These are phyloP conservation scores for Drosophila cardini DNA, from an alignment of 1,140 invertebrate genomes.

Conservation along the genomic window DNA sequence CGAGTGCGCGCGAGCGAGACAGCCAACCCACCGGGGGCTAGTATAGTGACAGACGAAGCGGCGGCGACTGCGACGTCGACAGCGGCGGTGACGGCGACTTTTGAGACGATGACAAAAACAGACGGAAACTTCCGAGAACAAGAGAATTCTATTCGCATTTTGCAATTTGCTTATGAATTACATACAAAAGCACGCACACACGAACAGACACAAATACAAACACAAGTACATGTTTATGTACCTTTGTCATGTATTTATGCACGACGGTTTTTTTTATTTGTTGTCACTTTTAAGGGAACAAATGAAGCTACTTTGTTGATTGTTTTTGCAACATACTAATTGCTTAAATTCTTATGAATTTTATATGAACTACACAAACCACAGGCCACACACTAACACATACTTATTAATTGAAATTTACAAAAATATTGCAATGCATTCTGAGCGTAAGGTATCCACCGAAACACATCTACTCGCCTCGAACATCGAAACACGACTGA, in stretches of 20 bases:
- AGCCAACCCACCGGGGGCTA: slow-evolving; percentile 39
- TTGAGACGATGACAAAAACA: slow-evolving; percentile 63
- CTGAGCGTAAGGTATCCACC: background rate
- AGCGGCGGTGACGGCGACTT: slow-evolving; percentile 31
- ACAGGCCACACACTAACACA: slow-evolving; percentile 7
- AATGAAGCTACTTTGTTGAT: slow-evolving; percentile 8
- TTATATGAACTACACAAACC: slow-evolving; percentile 2
- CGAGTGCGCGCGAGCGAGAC: slow-evolving; percentile 39
- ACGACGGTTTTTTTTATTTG: slow-evolving; percentile 6
- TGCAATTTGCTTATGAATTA: slow-evolving; percentile 53
- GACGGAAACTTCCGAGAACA: slow-evolving; percentile 53
- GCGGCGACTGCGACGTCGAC: slow-evolving; percentile 29
- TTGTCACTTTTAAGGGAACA: slow-evolving; percentile 4
- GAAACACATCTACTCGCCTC: slow-evolving; percentile 21
- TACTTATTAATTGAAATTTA: slow-evolving; percentile 38
- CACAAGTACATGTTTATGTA: background rate
- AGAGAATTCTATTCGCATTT: slow-evolving; percentile 60
- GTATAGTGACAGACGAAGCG: slow-evolving; percentile 59
- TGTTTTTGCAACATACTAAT: slow-evolving; percentile 27
- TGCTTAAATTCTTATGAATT: slow-evolving; percentile 23
- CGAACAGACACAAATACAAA: slow-evolving; percentile 8
- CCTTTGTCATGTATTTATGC: background rate
- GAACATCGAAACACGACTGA: slow-evolving; percentile 49
- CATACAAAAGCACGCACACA: slow-evolving; percentile 23
- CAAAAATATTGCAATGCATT: slow-evolving; percentile 44